Conservation (phyloP, 1,140 invertebrate species). For the Lordiphosa clarofinis region DNA sequence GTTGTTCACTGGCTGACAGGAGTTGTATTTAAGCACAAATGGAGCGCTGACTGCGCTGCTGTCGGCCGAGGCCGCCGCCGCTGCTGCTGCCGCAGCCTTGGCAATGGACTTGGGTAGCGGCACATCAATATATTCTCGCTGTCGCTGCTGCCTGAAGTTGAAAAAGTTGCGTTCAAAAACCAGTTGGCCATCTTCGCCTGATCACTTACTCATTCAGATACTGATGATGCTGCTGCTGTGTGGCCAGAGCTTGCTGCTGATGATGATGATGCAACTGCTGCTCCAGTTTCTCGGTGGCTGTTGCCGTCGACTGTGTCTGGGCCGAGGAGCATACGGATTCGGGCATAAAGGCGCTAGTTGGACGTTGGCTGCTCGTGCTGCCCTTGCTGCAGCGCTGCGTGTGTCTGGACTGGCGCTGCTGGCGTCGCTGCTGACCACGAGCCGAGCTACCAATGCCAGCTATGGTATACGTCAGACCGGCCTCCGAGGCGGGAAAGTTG, state of each 20-base stretch:
- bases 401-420: conserved; percentile 55
- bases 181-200: conserved; percentile 21
- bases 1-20: conserved; percentile 73
- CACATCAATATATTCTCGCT: conserved; percentile 78
- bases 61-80: conserved; percentile 19
- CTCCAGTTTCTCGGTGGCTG: conserved; percentile 70
- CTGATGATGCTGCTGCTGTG: conserved; percentile 69
- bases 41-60: conserved; percentile 35
- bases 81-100: conserved; percentile 51
- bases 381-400: conserved; percentile 65
- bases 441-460: conserved; percentile 48
- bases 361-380: conserved; percentile 40
- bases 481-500: conserved; percentile 72
- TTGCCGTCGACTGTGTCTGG: conserved; percentile 72
- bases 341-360: conserved; percentile 64
- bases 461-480: conserved; percentile 72
- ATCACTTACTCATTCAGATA: conserved; percentile 68
- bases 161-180: conserved; percentile 13
- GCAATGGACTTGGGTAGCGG: conserved; percentile 77
- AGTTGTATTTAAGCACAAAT: conserved; percentile 74
- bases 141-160: conserved; percentile 44
- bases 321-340: conserved; percentile 73
- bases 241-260: conserved; percentile 62
- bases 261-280: conserved; percentile 70
- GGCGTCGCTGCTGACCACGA: conserved; percentile 57